Conservation (phyloP, 2,113 vertebrate species). For the Amia ocellicauda region DNA sequence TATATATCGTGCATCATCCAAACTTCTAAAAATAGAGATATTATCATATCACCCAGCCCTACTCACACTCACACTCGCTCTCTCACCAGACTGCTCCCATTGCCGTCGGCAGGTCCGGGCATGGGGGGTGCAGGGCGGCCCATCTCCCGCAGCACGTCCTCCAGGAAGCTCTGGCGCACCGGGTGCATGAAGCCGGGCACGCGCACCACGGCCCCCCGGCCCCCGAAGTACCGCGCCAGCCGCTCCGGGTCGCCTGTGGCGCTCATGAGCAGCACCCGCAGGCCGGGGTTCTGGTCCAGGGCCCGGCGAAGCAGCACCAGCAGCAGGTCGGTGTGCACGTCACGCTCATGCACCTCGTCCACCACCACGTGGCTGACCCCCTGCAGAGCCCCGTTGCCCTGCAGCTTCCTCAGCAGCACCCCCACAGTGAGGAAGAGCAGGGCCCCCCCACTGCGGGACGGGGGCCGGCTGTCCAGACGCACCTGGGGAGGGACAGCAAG, state of each 20-base stretch:
- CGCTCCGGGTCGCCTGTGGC: conserved; percentile 87
- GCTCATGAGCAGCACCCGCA: conserved; percentile 89
- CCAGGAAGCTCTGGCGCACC: conserved; percentile 81
- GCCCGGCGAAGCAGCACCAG: conserved; percentile 81
- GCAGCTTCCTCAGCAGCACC: conserved; percentile 86
- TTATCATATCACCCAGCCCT: too few species aligned
- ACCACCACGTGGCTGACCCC: conserved; percentile 92
- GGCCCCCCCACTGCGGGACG: conserved; percentile 76
- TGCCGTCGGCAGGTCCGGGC: too few species aligned
- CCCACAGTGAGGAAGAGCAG: conserved; percentile 96
- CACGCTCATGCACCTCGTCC: conserved; percentile 94
- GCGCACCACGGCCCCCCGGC: conserved; percentile 79
- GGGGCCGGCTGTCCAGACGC: conserved; percentile 83
- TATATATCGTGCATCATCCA: too few species aligned
- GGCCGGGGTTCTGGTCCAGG: conserved; percentile 70
- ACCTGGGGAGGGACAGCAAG: conserved; percentile 53
- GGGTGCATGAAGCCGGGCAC: conserved; percentile 96
- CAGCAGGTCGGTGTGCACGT: conserved; percentile 94
- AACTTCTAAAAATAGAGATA: too few species aligned
- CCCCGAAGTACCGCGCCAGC: conserved; percentile 82
- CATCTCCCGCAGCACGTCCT: conserved; percentile 84
- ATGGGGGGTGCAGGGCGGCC: conserved; percentile 35
- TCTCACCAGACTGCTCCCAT: too few species aligned
- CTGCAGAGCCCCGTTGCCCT: conserved; percentile 78
- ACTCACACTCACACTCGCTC: too few species aligned